phyloP scores from a whole-genome alignment of 1,140 invertebrate genomes.

The Leptopilina boulardi region DNA sequence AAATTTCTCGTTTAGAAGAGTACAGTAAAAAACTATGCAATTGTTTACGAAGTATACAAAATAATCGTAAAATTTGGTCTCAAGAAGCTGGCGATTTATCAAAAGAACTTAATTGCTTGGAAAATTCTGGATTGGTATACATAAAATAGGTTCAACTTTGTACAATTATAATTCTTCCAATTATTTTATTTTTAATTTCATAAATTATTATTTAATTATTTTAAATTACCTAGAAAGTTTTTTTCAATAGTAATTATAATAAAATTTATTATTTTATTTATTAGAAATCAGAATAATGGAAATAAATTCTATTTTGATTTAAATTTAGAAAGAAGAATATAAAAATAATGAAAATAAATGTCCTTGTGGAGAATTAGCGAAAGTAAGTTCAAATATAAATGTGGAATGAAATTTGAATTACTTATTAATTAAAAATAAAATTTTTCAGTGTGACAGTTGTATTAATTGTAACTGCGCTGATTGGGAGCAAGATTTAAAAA shows the following conservation, averaged over 20 bases:
- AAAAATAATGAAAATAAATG: not conserved
- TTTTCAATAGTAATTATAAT: too few species aligned
- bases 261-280: too few species aligned
- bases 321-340: not conserved
- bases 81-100: constrained; percentile 27
- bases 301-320: too few species aligned
- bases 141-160: not conserved
- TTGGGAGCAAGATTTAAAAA: constrained; percentile 37
- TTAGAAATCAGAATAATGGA: too few species aligned
- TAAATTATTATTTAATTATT: not conserved
- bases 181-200: not conserved
- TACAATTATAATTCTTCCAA: not conserved
- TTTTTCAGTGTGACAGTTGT: constrained; percentile 45
- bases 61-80: constrained; percentile 27
- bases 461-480: constrained; percentile 39
- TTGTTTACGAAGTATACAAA: constrained; percentile 37
- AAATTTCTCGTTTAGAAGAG: constrained; percentile 34
- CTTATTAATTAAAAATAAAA: too few species aligned
- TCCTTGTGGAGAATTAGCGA: constrained; percentile 9
- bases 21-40: constrained; percentile 37
- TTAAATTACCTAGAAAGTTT: too few species aligned
- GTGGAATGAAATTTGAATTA: too few species aligned
- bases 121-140: constrained; percentile 10
- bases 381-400: not conserved
- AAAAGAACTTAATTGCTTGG: constrained; percentile 1